Evolutionary conservation across 2,888 invertebrate genomes (phyloP), one percentile per base, ranked within the genome.

Genomic region (Chorisops tibialis): DNA sequence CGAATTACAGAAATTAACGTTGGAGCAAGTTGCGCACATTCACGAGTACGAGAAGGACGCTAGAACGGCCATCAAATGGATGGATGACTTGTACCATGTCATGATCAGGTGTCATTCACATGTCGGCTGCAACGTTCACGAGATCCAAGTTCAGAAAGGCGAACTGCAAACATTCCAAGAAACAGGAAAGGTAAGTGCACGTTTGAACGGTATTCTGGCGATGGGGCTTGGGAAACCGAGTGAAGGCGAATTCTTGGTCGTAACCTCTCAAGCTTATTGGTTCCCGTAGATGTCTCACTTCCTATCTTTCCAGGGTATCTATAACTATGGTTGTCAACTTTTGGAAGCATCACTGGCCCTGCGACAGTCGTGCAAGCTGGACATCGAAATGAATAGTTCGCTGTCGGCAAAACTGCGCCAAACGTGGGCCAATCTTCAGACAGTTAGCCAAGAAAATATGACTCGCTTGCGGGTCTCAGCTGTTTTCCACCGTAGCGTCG

Each of bases 281-380:
- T n/a, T n/a, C n/a, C n/a, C n/a, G n/a, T n/a, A n/a, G n/a, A n/a
- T n/a, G 30, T 30, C 30, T 30, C 30, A 30, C 30, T 7, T 30
- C 30, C 24, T 30, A 30, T 9, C 30, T 52, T 66, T 67, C 3
- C 74, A 91, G 90, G 87, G 87, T 54, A 89, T 90, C 16, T 90
- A 86, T 75, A 87, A 90, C 68, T 92, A 91, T 71, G 91, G 91
- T 14, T 87, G 86, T 70, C 89, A 91, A 77, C 78, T 91, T 65
- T 78, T 90, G 51, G 86, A 87, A 69, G 90, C 90, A 3, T 87
- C 90, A 1, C 78, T 88, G 56, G 85, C 88, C 12, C 73, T 92
- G 63, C 80, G 91, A 49, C 83, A 87, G 65, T 87, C 89, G 24
- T 86, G 90, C 73, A 84, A 87, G 71, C 77, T 87, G 67, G 79